phyloP scores from a whole-genome alignment of 2,113 vertebrate species.

The Megaceryle torquata region DNA sequence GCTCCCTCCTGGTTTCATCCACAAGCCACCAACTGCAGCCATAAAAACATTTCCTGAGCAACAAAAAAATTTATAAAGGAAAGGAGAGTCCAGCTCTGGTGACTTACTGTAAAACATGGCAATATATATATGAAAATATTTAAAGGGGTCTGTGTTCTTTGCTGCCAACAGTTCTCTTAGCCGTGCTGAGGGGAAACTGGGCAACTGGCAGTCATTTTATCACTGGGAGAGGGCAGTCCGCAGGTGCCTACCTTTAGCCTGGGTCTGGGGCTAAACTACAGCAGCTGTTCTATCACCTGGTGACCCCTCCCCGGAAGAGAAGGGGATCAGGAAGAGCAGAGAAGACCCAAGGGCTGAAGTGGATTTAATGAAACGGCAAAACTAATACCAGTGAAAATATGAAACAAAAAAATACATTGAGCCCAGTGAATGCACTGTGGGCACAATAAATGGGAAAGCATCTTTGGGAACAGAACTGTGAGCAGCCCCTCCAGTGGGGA shows the following conservation, averaged over 20 bases:
- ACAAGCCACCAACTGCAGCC: not conserved
- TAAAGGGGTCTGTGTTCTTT: not conserved
- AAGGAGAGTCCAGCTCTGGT: not conserved
- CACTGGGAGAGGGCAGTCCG: accelerated
- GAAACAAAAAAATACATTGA: no score
- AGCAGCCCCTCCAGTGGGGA: not conserved
- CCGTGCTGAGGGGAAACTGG: not conserved
- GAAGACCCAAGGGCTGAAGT: no score
- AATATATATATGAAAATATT: accelerated
- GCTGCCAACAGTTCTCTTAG: not conserved
- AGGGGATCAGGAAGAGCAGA: no score
- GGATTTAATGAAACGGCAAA: no score
- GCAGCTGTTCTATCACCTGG: no score
- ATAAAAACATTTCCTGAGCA: not conserved
- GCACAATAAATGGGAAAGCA: not conserved
- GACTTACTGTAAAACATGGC: accelerated
- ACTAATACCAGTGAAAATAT: no score
- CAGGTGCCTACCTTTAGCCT: no score
- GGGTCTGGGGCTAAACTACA: no score
- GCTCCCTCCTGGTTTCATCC: not conserved
- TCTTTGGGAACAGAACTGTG: not conserved
- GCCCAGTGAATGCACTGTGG: no score
- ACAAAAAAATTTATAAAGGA: not conserved
- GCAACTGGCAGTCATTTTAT: no score
- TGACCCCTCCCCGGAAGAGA: no score